These are phyloP conservation scores for pig (Sus scrofa) DNA, from an alignment of 2,113 vertebrate species.

Conservation along the genomic window DNA sequence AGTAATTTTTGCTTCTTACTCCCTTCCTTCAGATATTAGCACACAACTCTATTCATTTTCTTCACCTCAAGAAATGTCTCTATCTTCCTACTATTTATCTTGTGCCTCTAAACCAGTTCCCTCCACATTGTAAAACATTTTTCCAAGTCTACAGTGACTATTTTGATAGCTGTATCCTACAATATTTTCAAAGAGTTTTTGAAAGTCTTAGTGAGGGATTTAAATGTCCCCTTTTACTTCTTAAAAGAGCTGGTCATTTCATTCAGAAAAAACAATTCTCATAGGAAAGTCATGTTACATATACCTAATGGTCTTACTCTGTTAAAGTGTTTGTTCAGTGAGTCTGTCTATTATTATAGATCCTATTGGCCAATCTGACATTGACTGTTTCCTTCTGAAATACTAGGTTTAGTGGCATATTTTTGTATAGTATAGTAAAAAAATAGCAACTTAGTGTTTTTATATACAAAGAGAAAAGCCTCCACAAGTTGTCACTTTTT, in stretches of 20 bases:
- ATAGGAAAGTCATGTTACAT: not conserved
- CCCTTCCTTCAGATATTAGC: not conserved
- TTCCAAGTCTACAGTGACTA: not conserved
- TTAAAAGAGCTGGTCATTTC: not conserved
- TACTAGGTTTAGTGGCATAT: not conserved
- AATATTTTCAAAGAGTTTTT: slow-evolving; percentile 32
- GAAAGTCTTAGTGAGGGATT: not conserved
- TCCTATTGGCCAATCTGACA: not conserved
- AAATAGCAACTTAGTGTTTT: not conserved
- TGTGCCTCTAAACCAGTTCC: not conserved
- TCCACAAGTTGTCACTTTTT: not conserved
- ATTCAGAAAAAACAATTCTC: not conserved
- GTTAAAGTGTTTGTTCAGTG: not conserved
- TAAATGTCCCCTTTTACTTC: not conserved
- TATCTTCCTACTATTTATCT: slow-evolving; percentile 17
- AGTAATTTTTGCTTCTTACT: not conserved
- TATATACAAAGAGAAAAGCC: not conserved
- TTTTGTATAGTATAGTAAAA: not conserved
- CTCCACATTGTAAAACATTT: not conserved
- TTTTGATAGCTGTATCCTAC: not conserved
- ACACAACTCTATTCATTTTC: not conserved
- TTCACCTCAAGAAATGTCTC: not conserved
- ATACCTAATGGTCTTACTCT: slow-evolving; percentile 1
- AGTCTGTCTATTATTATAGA: not conserved
- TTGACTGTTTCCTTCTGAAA: not conserved